Evolutionary conservation across 2,113 vertebrate genomes (phyloP).

Genomic region (Proteles cristata): DNA sequence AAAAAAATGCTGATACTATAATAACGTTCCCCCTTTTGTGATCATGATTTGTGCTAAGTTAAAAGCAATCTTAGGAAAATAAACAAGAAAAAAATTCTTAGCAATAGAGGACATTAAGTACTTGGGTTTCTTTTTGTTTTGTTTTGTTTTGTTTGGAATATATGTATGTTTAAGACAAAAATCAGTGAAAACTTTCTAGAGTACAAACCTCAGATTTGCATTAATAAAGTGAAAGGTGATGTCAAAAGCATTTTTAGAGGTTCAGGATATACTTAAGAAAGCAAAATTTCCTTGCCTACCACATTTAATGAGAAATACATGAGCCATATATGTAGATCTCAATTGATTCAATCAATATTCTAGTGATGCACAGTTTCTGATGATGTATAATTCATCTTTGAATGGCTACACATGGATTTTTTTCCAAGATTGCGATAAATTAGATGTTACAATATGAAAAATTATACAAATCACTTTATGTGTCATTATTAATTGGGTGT

Average conservation of each 20-base stretch:
- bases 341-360: conserved; percentile 40
- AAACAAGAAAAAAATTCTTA: background rate
- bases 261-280: background rate
- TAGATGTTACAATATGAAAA: conserved; percentile 67
- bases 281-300: background rate
- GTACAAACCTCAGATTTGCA: background rate
- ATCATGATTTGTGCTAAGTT: background rate
- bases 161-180: background rate
- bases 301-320: background rate
- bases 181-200: background rate
- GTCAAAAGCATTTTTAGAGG: background rate
- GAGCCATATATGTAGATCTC: conserved; percentile 26
- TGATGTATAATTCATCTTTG: conserved; percentile 50
- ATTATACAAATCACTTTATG: conserved; percentile 70
- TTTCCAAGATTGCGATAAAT: conserved; percentile 58
- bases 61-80: background rate
- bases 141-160: background rate
- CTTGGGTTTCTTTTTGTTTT: background rate
- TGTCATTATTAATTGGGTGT: conserved; percentile 80
- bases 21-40: background rate
- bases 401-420: conserved; percentile 47
- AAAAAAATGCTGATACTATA: background rate
- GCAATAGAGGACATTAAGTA: background rate
- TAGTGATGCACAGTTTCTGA: background rate
- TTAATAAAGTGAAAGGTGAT: background rate